Base-by-base conservation (phyloP, 64 coral and sea anemone genomes). In the Actinia tenebrosa region DNA sequence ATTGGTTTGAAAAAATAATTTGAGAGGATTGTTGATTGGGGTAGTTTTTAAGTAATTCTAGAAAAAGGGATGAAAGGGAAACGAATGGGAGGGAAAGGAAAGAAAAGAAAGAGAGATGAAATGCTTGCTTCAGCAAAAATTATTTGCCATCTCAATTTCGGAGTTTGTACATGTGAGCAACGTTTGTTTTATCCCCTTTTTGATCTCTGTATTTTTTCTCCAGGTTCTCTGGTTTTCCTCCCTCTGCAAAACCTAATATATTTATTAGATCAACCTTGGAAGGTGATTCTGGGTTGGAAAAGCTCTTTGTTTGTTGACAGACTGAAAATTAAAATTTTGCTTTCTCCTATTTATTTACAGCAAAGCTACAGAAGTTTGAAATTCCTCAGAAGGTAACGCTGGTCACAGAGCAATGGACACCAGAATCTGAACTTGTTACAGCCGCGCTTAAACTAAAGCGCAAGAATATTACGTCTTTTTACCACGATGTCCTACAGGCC, bases 301-400 rank as follows among this genome's bases (percentile, higher is more conserved):
- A 50, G 2, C 3, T 8, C 47, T 50, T 5, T 50, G 47, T 1
- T 50, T 50, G 47, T 50, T 8, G 0, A 18, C 64, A 22, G 64
- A 69, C 64, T 25, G 8, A n/a, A 22, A 23, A 4, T 69, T 69
- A 2, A 69, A 4, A 20, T 9, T 10, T 23, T 23, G 7, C 19
- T 81, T 46, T 22, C 3, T 45, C 27, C 16, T 20, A 20, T 10
- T 81, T 20, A 20, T 10, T 81, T 53, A 7, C 86, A 99, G 97
- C 86, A 54, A 95, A 91, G 89, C 93, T 99, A 23, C 90, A 99
- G 56, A 99, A 93, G 91, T 99, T 99, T 85, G 97, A 99, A 81
- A 88, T 95, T 44, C 97, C 97, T 45, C 93, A 95, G 79, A 94
- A 86, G 17, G 22, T 99, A 44, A 95, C 93, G 1, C 77, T 99